These are phyloP conservation scores for Pteruthius melanotis DNA, from an alignment of 2,113 vertebrate genomes.

Conservation along the genomic window DNA sequence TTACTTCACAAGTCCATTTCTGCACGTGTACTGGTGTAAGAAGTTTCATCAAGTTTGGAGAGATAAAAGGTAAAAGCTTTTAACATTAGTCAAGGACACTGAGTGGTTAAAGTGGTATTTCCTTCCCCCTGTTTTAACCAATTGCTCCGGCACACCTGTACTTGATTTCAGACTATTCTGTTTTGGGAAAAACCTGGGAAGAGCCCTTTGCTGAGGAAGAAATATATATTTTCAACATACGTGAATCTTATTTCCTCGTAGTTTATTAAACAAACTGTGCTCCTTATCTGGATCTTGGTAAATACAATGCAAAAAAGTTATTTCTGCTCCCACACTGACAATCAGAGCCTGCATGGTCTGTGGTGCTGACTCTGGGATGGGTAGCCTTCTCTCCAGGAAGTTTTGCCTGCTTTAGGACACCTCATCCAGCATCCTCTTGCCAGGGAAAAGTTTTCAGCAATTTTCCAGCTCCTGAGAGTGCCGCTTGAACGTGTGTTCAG, in stretches of 20 bases:
- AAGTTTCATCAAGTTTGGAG: not conserved
- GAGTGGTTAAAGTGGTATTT: not conserved
- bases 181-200: not conserved
- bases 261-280: not conserved
- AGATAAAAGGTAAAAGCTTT: not conserved
- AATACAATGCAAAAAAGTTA: not conserved
- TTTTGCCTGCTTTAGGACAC: not conserved
- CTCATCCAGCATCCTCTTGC: not conserved
- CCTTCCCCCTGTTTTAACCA: not conserved
- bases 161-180: not conserved
- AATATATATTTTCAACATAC: not conserved
- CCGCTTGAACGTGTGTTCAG: not conserved
- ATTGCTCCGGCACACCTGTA: not conserved
- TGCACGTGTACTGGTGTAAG: not conserved
- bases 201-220: not conserved
- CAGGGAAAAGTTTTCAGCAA: not conserved
- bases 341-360: rapidly evolving
- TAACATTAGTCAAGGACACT: not conserved
- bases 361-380: not conserved
- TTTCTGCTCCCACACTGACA: not conserved
- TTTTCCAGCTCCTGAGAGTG: not conserved
- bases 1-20: not conserved
- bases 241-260: not conserved
- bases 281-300: not conserved
- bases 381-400: not conserved